phyloP scores from a whole-genome alignment of 1,140 invertebrate species.

The Wasmannia auropunctata region DNA sequence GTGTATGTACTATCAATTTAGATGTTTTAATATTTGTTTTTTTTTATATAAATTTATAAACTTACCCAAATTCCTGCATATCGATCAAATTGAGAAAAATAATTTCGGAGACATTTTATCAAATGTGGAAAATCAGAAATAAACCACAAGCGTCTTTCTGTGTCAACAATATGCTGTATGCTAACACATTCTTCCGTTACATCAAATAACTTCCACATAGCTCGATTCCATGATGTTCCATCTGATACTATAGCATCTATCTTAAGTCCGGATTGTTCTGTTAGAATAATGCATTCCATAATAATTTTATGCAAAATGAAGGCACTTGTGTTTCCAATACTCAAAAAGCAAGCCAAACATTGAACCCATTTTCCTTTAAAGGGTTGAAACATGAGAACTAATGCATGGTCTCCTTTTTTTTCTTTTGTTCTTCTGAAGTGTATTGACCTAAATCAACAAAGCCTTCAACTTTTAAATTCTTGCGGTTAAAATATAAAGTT shows the following conservation, averaged over 20 bases:
- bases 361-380: conserved; percentile 23
- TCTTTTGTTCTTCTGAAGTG: conserved; percentile 18
- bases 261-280: background rate
- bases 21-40: background rate
- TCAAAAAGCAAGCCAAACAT: background rate
- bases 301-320: conserved; percentile 20
- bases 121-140: conserved; percentile 24
- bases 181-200: conserved; percentile 15
- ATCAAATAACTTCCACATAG: background rate
- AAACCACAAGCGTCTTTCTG: background rate
- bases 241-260: background rate
- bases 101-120: background rate
- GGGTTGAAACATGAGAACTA: background rate
- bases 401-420: conserved; percentile 4
- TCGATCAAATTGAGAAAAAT: conserved; percentile 21
- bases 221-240: conserved; percentile 6
- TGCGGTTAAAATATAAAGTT: conserved; percentile 16
- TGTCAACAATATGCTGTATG: background rate
- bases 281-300: background rate
- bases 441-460: conserved; percentile 27
- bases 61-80: conserved; percentile 1
- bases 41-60: background rate
- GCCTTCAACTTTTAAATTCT: background rate
- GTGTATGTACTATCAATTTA: background rate
- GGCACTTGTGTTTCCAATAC: background rate